Base-by-base conservation (phyloP, 2,888 invertebrate genomes). In the Folsomia candida region DNA sequence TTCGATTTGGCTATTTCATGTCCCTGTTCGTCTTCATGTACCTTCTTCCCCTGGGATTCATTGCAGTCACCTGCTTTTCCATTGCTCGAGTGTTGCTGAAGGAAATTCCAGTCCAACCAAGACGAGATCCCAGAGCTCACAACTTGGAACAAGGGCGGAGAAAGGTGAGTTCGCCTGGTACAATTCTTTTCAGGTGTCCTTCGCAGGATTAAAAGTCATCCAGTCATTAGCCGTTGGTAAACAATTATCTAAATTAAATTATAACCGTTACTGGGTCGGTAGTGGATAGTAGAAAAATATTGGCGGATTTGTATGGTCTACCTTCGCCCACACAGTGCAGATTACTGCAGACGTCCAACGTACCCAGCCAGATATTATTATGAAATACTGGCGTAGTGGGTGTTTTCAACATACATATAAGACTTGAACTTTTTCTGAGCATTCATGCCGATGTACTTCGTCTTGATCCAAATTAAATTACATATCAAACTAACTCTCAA, bases 11-110 rank as follows among this genome's bases (percentile, higher is more conserved):
- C 14, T 85, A 83, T 77, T 84, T 83, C 78, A 78, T 84, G 22
- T 82, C 83, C 74, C 80, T 84, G 2, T 84, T 84, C 76, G 74
- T 83, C 68, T 79, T 82, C 54, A 81, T 84, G 71, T 85, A 84
- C 79, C 67, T 83, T 6, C 69, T 83, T 3, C 84, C 84, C 0
- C 80, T 83, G 73, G 68, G 81, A 6, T 81, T 84, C 69, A 84
- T 85, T 47, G 80, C 73, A 1, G 78, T 80, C 4, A 82, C 82
- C 9, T 82, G 82, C 69, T 73, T 79, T 29, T 79, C 80, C 58
- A 82, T 82, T 27, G 80, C 80, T 6, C 72, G 79, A 26, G 81
- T 78, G 37, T 77, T 82, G 1, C 71, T 82, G 59, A 76, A 77
- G 27, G 80, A 79, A 59, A 81, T 81, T 25, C 77, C 78, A 1